Percentiles rank a stretch among this genome's conserved stretches.
Conservation (phyloP, 2,888 invertebrate genomes). For the Camptogramma bilineatum region DNA sequence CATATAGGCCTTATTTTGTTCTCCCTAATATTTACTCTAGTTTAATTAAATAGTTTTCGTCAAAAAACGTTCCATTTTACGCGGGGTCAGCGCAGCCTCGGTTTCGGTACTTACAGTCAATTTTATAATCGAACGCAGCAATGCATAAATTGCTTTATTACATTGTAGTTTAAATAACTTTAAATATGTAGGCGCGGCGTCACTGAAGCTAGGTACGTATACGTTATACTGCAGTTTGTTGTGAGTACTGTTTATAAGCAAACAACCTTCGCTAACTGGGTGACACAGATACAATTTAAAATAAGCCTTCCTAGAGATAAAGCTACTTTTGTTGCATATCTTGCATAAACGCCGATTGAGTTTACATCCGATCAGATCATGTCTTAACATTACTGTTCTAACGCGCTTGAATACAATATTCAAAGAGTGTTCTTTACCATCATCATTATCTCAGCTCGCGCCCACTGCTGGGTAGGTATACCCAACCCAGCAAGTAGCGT, state of each 20-base stretch:
- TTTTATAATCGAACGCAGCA: slow-evolving; percentile 62
- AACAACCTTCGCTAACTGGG: slow-evolving; percentile 67
- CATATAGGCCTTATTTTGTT: neutral
- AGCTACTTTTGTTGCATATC: slow-evolving; percentile 13
- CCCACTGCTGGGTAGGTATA: too few species aligned
- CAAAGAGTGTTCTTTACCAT: neutral
- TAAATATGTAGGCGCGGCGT: slow-evolving; percentile 62
- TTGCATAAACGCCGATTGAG: neutral
- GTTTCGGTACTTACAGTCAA: slow-evolving; percentile 56
- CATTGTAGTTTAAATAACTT: slow-evolving; percentile 51
- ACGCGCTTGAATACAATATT: too few species aligned
- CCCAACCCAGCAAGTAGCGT: too few species aligned
- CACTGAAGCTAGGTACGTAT: slow-evolving; percentile 48
- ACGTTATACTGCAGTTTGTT: slow-evolving; percentile 18
- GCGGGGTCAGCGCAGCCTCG: slow-evolving; percentile 52
- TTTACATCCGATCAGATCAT: neutral
- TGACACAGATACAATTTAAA: slow-evolving; percentile 56
- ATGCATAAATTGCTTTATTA: slow-evolving; percentile 44
- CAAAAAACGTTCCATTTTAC: slow-evolving; percentile 8
- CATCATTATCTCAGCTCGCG: too few species aligned
- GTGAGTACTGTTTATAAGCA: slow-evolving; percentile 21
- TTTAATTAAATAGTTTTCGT: slow-evolving; percentile 13
- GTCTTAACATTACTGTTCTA: neutral
- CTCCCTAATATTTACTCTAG: neutral
- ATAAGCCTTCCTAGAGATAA: slow-evolving; percentile 41